phyloP scores from a whole-genome alignment of 2,888 invertebrate species.

The Saturnia pavonia region DNA sequence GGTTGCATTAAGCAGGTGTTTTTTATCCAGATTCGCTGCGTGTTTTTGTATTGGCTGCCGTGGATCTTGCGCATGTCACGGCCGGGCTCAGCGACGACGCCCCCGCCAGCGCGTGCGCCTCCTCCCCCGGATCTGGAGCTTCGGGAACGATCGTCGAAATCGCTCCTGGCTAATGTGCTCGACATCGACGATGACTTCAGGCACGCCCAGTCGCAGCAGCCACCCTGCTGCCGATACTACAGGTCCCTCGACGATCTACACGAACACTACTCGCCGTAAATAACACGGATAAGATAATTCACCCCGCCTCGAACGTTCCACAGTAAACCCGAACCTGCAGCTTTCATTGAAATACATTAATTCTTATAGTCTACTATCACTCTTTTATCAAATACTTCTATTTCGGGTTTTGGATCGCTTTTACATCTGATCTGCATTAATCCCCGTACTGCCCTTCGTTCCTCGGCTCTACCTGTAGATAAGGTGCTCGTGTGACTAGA shows the following conservation, averaged over 20 bases:
- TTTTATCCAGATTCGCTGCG: conserved; percentile 87
- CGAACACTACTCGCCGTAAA: conserved; percentile 82
- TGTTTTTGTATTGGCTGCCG: conserved; percentile 98
- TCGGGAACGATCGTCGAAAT: conserved; percentile 95
- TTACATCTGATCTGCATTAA: conserved; percentile 65
- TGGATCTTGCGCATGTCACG: conserved; percentile 97
- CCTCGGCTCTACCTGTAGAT: conserved; percentile 75
- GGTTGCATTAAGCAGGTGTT: too few relatives aligned
- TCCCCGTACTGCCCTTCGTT: conserved; percentile 75
- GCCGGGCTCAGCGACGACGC: conserved; percentile 83
- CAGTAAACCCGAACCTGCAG: conserved; percentile 75
- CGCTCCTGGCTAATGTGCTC: conserved; percentile 96
- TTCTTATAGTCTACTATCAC: conserved; percentile 46
- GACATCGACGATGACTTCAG: conserved; percentile 98
- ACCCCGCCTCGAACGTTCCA: conserved; percentile 76
- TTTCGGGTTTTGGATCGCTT: conserved; percentile 62
- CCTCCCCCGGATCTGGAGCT: conserved; percentile 93
- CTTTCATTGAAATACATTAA: conserved; percentile 50
- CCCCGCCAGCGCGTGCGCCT: conserved; percentile 85
- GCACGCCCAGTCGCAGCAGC: conserved; percentile 88
- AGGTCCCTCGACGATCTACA: conserved; percentile 85
- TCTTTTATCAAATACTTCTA: conserved; percentile 42
- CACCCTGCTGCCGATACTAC: conserved; percentile 89
- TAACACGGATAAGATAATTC: conserved; percentile 79
- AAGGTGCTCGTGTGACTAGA: conserved; percentile 69